Base-by-base conservation (phyloP, 2,113 vertebrate genomes). In the Sitta europaea region DNA sequence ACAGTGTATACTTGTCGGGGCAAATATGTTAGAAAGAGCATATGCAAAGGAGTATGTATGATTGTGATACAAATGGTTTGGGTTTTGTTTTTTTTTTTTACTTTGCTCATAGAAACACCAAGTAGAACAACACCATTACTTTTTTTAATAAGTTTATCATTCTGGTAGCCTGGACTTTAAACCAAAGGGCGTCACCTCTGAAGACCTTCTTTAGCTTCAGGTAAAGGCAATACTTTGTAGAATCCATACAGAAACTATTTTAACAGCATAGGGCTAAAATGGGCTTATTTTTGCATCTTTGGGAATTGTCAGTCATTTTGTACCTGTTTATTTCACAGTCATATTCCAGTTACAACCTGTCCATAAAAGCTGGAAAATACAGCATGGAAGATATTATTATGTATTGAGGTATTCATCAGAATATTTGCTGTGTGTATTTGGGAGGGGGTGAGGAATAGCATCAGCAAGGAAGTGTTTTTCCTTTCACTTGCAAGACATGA, bases 301-400 rank as follows among this genome's bases (percentile, higher is more conserved):
- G n/a, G 50, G 61, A 75, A 65, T 88, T 81, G 71, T 70, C 76
- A 87, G 62, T 94, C 19, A 50, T 83, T 91, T 95, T 93, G 31
- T 93, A 85, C 57, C 62, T 78, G 77, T 92, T 93, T 89, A 92
- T 96, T 93, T 95, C 86, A 89, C 80, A 75, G 86, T 78, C 59
- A 85, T 70, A 58, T 90, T 91, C 83, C 76, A 73, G 55, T 93
- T 94, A 78, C 76, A 93, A 76, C 45, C 42, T 58, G 54, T 40
- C 43, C 11, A 29, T 65, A 62, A 76, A 86, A 85, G 38, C 42
- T 91, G 53, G 47, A 87, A 96, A 94, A 91, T 91, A 87, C 58
- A 75, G 50, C 22, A 18, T 58, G 17, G 31, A 85, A 68, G 62
- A 33, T 27, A 28, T 86, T 83, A 77, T 76, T 94, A 54, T 54